A percentile compares a stretch with the other conserved stretches of the same genome.
Evolutionary conservation across 2,113 vertebrate species (phyloP).

Genomic region (Cyphomyrus plagiostoma): DNA sequence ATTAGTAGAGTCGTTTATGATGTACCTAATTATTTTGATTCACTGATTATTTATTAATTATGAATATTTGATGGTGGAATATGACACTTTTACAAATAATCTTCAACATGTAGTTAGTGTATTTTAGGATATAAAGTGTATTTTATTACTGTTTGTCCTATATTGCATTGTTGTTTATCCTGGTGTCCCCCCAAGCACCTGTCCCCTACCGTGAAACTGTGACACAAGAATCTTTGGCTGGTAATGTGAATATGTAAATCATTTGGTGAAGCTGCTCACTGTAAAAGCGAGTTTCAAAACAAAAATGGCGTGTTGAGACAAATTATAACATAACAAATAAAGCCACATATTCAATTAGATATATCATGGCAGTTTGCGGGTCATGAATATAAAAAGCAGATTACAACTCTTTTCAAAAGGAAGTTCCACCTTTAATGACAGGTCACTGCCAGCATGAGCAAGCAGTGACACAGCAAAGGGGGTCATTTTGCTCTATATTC

Average conservation of each 20-base stretch:
- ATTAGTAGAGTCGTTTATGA: background rate
- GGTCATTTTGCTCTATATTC: background rate
- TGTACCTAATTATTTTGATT: background rate
- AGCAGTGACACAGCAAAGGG: background rate
- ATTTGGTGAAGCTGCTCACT: slow-evolving; percentile 1
- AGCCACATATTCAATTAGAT: too few relatives aligned
- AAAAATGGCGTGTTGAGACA: too few relatives aligned
- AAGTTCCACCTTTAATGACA: background rate
- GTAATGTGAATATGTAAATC: background rate
- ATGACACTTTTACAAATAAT: background rate
- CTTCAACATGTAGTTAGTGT: background rate
- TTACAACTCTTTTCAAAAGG: background rate
- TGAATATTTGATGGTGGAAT: background rate
- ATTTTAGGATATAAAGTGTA: background rate
- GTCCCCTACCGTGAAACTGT: too few relatives aligned
- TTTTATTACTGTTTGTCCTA: background rate
- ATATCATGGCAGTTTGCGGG: too few relatives aligned
- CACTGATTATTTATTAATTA: background rate
- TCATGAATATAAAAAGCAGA: background rate
- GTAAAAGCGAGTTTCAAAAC: background rate
- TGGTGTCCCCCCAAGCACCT: background rate
- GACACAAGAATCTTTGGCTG: slow-evolving; percentile 39
- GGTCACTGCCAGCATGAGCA: background rate
- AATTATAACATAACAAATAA: too few relatives aligned
- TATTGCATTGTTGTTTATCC: background rate